Percentiles rank a stretch among this genome's conserved stretches.
Evolutionary conservation across 2,888 invertebrate species (phyloP).

Genomic region (Spodoptera picta): DNA sequence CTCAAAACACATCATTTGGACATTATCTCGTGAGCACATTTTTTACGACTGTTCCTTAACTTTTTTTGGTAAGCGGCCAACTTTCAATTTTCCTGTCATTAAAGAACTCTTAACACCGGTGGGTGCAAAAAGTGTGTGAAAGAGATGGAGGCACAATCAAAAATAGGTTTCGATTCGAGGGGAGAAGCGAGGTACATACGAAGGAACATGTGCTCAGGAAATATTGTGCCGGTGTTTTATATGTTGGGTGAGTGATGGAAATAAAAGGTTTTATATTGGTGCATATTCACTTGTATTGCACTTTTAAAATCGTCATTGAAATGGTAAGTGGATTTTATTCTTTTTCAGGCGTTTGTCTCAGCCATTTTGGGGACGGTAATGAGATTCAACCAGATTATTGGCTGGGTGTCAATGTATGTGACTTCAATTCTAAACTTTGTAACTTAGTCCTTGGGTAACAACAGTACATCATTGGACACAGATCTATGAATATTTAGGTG

Average conservation of each 20-base stretch:
- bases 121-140: slow-evolving; percentile 61
- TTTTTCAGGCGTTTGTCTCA: too few species aligned
- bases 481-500: too few species aligned
- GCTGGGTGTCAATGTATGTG: too few species aligned
- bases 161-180: slow-evolving; percentile 76
- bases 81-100: slow-evolving; percentile 87
- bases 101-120: slow-evolving; percentile 77
- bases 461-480: too few species aligned
- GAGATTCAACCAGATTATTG: too few species aligned
- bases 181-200: slow-evolving; percentile 27
- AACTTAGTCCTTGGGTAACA: too few species aligned
- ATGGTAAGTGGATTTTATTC: too few species aligned
- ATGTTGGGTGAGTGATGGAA: slow-evolving; percentile 5
- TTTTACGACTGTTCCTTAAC: slow-evolving; percentile 76
- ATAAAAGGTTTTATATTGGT: neutral
- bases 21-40: slow-evolving; percentile 73
- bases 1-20: slow-evolving; percentile 68
- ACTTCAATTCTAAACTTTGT: too few species aligned
- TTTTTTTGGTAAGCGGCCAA: slow-evolving; percentile 72
- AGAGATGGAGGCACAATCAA: slow-evolving; percentile 72
- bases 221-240: slow-evolving; percentile 23
- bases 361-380: too few species aligned
- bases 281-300: neutral
- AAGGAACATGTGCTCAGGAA: slow-evolving; percentile 16
- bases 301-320: too few species aligned